Conservation (phyloP, 2,888 invertebrate genomes). For the Dryomyza anilis region DNA sequence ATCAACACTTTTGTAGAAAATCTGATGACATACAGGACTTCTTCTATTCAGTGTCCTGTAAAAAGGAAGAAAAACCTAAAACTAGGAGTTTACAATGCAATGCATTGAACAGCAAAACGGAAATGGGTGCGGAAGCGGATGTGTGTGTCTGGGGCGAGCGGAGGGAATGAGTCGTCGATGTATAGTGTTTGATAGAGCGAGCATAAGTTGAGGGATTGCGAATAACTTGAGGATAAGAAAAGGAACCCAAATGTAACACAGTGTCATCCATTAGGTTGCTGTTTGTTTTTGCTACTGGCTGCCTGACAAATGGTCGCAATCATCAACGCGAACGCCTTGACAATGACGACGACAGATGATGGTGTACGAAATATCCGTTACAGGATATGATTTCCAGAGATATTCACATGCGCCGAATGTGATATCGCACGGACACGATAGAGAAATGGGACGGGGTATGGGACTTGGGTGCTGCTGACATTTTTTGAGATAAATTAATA, state of each 20-base stretch:
- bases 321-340: conserved; percentile 22
- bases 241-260: conserved; percentile 5
- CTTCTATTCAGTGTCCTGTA: no score
- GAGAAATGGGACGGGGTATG: background rate
- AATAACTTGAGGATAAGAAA: background rate
- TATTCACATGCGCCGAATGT: background rate
- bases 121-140: conserved; percentile 12
- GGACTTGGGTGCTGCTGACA: background rate
- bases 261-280: conserved; percentile 6
- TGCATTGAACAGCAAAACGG: background rate
- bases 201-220: conserved; percentile 9
- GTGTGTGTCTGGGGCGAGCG: conserved; percentile 1
- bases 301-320: conserved; percentile 20
- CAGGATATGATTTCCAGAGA: conserved; percentile 15
- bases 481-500: conserved; percentile 21
- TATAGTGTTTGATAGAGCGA: background rate
- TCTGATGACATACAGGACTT: background rate
- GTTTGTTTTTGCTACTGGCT: background rate
- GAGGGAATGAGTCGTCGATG: no score
- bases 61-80: no score
- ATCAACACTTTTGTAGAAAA: background rate
- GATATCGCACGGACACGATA: background rate
- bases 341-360: conserved; percentile 26
- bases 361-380: conserved; percentile 24
- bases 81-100: no score